Percentiles rank a stretch among this genome's conserved stretches.
Evolutionary conservation across 2,113 vertebrate species (phyloP).

Genomic region (Muntiacus reevesi): DNA sequence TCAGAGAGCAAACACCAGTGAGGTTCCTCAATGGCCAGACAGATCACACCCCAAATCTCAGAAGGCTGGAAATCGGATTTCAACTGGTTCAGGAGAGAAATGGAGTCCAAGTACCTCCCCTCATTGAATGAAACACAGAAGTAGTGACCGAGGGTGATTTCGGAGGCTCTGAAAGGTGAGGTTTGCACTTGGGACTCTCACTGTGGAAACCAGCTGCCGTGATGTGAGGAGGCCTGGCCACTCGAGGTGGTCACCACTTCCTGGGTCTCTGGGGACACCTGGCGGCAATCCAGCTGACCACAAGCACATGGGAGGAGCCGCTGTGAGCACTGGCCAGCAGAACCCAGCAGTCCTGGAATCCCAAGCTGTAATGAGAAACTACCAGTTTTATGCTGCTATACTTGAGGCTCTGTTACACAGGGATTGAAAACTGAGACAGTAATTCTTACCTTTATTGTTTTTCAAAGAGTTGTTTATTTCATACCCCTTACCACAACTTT

Average conservation of each 20-base stretch:
- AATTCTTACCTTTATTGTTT: not conserved
- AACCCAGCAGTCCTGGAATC: too few relatives aligned
- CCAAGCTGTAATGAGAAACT: too few relatives aligned
- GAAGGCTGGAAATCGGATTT: not conserved
- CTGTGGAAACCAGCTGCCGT: not conserved
- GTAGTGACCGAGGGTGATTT: not conserved
- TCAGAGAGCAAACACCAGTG: not conserved
- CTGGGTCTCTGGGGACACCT: not conserved
- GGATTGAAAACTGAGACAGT: not conserved
- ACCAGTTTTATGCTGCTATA: accelerated
- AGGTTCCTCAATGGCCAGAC: not conserved
- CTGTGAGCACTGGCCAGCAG: not conserved
- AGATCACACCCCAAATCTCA: not conserved
- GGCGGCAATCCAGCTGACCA: not conserved
- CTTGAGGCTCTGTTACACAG: not conserved
- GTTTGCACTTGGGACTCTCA: not conserved
- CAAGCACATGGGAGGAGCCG: not conserved
- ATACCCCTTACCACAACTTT: not conserved
- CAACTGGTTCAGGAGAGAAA: not conserved
- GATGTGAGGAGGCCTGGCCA: not conserved
- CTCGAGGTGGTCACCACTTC: not conserved
- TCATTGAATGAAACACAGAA: not conserved
- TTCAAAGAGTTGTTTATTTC: not conserved
- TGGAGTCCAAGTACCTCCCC: not conserved
- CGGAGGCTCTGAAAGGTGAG: not conserved